Evolutionary conservation across 92 coral and sea anemone genomes (phyloP).

Genomic region (Porites divaricata): DNA sequence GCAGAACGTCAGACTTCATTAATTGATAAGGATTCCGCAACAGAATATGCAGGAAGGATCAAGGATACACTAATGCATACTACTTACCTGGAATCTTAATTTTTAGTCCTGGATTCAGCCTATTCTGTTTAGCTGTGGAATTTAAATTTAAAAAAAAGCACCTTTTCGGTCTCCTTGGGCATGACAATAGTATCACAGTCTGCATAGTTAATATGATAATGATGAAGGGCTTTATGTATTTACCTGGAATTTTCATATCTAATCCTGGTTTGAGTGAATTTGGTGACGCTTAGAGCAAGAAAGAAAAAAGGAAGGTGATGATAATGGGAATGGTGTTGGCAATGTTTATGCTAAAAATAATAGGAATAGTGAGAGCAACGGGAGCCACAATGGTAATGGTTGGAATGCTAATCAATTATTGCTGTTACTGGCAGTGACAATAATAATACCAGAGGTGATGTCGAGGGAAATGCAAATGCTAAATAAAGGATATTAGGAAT

Average conservation of each 20-base stretch:
- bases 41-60: neutral
- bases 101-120: conserved; percentile 71
- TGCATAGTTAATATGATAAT: neutral
- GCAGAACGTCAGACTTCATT: too few species aligned
- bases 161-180: neutral
- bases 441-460: too few species aligned
- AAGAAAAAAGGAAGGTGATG: neutral
- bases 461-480: too few species aligned
- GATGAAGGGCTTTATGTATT: neutral
- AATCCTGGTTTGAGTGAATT: neutral
- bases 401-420: neutral
- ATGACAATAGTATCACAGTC: neutral
- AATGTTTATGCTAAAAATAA: neutral
- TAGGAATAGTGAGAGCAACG: neutral
- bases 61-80: neutral
- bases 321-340: neutral
- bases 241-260: neutral
- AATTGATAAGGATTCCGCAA: neutral
- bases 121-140: conserved; percentile 39
- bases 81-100: conserved; percentile 79
- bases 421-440: neutral
- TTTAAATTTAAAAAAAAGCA: neutral
- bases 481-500: too few species aligned
- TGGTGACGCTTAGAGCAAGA: neutral
- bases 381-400: neutral